phyloP scores from a whole-genome alignment of 2,888 invertebrate species.

The Plemyria rubiginata region DNA sequence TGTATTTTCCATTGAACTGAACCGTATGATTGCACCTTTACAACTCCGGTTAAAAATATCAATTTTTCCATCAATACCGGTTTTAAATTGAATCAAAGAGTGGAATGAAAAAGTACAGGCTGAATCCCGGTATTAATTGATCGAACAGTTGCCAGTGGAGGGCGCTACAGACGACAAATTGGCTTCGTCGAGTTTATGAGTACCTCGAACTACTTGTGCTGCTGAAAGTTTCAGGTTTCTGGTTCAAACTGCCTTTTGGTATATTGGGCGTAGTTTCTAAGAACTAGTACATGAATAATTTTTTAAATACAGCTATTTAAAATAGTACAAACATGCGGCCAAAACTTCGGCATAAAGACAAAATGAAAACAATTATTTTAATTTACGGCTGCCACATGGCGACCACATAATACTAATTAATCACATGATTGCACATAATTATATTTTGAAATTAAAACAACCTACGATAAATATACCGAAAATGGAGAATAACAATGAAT shows the following conservation, averaged over 20 bases:
- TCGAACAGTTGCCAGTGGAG: constrained; percentile 35
- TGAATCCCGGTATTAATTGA: constrained; percentile 40
- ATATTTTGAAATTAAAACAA: no score
- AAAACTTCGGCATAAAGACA: no score
- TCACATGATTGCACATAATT: no score
- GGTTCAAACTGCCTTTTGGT: neutral
- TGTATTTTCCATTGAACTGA: constrained; percentile 4
- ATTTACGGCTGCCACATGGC: no score
- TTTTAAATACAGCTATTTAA: no score
- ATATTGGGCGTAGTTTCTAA: neutral
- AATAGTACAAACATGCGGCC: no score
- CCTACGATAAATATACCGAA: no score
- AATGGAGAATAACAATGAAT: no score
- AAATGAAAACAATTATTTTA: no score
- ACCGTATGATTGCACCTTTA: constrained; percentile 33
- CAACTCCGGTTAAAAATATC: constrained; percentile 32
- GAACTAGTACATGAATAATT: no score
- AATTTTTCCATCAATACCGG: constrained; percentile 34
- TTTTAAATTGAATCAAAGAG: constrained; percentile 39
- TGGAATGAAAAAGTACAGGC: constrained; percentile 32
- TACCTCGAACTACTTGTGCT: constrained; percentile 9
- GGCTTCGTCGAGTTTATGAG: constrained; percentile 33
- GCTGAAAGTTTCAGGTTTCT: constrained; percentile 1
- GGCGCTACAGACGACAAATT: constrained; percentile 38
- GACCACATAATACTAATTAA: no score